Evolutionary conservation across 2,888 invertebrate genomes (phyloP), one percentile per base, ranked within the genome.

Genomic region (Listrodromus nycthemerus): DNA sequence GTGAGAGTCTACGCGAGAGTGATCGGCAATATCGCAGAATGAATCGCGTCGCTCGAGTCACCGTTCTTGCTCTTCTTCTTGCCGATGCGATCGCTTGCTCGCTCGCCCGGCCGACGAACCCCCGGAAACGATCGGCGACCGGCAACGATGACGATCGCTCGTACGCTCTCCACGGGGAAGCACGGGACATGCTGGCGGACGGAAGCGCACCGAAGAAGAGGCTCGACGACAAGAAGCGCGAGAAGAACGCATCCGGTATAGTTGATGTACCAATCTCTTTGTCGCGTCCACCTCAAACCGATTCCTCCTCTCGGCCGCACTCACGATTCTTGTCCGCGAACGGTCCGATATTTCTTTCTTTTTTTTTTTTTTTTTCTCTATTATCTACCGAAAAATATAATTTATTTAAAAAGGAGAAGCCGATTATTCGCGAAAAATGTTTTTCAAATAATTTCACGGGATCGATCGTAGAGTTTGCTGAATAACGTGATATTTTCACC

Each of bases 101-200:
- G 19, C 37, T 75, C 70, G 84, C 79, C n/a, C 70, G 63, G 21
- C 78, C 84, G 8, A n/a, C 66, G 0, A 19, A 45, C 16, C 24
- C 16, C 10, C 45, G 24, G 21, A 45, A 50, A 50, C 37, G 30
- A 10, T 41, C 61, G 19, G 66, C 19, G 52, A 30, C 37, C 52
- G 61, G 4, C 5, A 24, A 30, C 21, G 41, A 70, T 10, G 78
- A 71, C 70, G 84, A 79, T 21, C 33, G 21, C 13, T 30, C 48
- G 58, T n/a, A 16, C 78, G 82, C 24, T 21, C 69, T 73, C 13
- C 67, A 50, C 16, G 82, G 61, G 19, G 90, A 90, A 78, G 86
- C 88, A 24, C 69, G 84, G 45, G 92, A 92, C 70, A 88, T 92
- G 2, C 75, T 89, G 5, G 77, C 80, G n/a, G 88, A 86, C 13